phyloP scores from a whole-genome alignment of 1,140 invertebrate genomes.

The Drosophila ogumai region DNA sequence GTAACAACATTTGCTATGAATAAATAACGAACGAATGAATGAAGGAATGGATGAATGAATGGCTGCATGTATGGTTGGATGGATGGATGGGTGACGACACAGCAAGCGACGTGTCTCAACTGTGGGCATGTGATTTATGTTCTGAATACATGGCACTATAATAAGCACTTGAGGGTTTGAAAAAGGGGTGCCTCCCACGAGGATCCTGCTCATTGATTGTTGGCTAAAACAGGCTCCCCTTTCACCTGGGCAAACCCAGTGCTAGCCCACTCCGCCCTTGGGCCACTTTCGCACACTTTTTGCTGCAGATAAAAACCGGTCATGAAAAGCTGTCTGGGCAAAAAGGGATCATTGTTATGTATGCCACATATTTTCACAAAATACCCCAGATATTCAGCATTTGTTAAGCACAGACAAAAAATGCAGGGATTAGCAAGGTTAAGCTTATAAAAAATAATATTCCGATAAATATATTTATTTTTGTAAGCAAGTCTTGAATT shows the following conservation, averaged over 20 bases:
- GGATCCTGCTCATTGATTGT: constrained; percentile 61
- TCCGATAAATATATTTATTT: neutral
- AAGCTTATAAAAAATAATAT: neutral
- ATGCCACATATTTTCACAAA: constrained; percentile 25
- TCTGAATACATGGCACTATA: constrained; percentile 73
- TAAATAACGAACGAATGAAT: constrained; percentile 70
- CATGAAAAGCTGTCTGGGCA: constrained; percentile 23
- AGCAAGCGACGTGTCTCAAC: constrained; percentile 34
- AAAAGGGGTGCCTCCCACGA: constrained; percentile 16
- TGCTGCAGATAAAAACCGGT: constrained; percentile 34
- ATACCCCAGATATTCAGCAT: constrained; percentile 4
- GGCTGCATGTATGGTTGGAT: neutral
- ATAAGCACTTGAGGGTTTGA: constrained; percentile 32
- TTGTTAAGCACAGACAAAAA: constrained; percentile 12
- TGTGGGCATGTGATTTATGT: constrained; percentile 74
- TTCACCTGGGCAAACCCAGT: constrained; percentile 10
- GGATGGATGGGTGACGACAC: constrained; percentile 31
- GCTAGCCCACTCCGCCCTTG: neutral
- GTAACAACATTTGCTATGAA: constrained; percentile 69
- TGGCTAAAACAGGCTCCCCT: constrained; percentile 53
- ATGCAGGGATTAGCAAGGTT: neutral
- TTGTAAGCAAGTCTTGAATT: neutral
- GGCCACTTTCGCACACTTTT: constrained; percentile 23
- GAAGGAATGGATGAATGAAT: constrained; percentile 29
- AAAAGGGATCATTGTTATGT: constrained; percentile 54